Evolutionary conservation across 2,113 vertebrate species (phyloP), one percentile per base, ranked within the genome.

Genomic region (Psittacula cyanocephala): DNA sequence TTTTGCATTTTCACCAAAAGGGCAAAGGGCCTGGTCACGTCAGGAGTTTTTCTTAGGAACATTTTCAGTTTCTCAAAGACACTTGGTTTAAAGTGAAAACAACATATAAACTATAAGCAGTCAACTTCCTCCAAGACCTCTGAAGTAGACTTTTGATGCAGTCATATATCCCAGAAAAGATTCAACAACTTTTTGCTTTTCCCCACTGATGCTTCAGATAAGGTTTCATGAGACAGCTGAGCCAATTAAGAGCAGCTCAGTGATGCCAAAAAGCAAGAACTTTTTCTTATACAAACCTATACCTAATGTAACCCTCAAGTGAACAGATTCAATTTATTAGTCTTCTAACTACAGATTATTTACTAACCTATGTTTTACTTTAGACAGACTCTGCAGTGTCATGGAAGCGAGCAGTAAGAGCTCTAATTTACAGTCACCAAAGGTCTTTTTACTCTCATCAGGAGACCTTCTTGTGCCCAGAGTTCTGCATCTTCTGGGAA

Each of bases 201-300:
- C 27, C 41, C 77, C 47, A 65, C 14, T 52, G 53, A 69, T 44
- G 24, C 17, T 86, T 81, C 81, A 78, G 27, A 12, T 44, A 65
- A 88, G 23, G 41, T 31, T 88, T 86, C 31, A 63, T 4, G 28
- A 81, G 59, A 29, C 53, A 77, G 43, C 15, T 37, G 17, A 82
- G 22, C 13, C 62, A 71, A 75, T 16, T 22, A 55, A 59, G 24
- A 88, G 7, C 57, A 85, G 24, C 64, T 67, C 49, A 80, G 67
- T 37, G 31, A 53, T 23, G 10, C 16, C 68, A 95, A 77, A 92
- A 76, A 53, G 6, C 72, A 89, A 82, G 18, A 14, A 81, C 4
- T 9, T 18, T 37, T 49, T 49, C 47, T 53, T 35, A 70, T 1
- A 52, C 0, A 0, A 65, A 33, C n/a, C 20, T 27, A 33, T 44